Percentiles rank a stretch among this genome's conserved stretches.
Conservation (phyloP, 2,888 invertebrate species). For the Piscicola geometra region DNA sequence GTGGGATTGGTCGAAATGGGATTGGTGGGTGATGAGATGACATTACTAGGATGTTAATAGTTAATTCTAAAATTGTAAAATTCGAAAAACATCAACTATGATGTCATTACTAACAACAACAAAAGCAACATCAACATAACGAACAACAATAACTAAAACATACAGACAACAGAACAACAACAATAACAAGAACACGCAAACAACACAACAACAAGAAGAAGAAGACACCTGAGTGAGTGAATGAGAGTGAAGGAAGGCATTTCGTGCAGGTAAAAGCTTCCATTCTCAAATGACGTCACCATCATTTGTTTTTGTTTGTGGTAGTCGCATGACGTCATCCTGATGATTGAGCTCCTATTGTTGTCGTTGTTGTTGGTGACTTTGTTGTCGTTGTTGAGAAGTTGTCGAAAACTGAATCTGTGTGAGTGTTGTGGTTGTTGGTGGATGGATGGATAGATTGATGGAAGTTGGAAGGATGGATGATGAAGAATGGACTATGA, state of each 20-base stretch:
- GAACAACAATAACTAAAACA: too few relatives aligned
- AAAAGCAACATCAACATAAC: too few relatives aligned
- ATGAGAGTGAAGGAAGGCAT: constrained; percentile 87
- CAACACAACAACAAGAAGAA: too few relatives aligned
- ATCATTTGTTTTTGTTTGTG: constrained; percentile 74
- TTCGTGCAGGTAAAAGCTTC: constrained; percentile 87
- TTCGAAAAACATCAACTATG: too few relatives aligned
- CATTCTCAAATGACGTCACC: constrained; percentile 83
- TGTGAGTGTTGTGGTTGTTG: not conserved
- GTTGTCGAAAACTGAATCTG: constrained; percentile 23
- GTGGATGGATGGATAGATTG: not conserved
- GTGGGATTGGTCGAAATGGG: not conserved
- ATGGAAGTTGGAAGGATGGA: too few relatives aligned
- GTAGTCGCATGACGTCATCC: constrained; percentile 75
- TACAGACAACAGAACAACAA: too few relatives aligned
- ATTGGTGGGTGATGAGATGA: too few relatives aligned
- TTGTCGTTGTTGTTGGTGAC: constrained; percentile 17
- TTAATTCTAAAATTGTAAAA: too few relatives aligned
- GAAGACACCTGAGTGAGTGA: constrained; percentile 66
- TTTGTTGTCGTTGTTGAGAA: constrained; percentile 14
- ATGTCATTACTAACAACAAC: too few relatives aligned
- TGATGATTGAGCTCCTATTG: not conserved
- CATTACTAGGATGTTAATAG: too few relatives aligned
- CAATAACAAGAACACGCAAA: too few relatives aligned
- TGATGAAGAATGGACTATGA: not conserved